These are phyloP conservation scores for Hippocampus comes DNA, from an alignment of 2,113 vertebrate genomes.

Conservation along the genomic window DNA sequence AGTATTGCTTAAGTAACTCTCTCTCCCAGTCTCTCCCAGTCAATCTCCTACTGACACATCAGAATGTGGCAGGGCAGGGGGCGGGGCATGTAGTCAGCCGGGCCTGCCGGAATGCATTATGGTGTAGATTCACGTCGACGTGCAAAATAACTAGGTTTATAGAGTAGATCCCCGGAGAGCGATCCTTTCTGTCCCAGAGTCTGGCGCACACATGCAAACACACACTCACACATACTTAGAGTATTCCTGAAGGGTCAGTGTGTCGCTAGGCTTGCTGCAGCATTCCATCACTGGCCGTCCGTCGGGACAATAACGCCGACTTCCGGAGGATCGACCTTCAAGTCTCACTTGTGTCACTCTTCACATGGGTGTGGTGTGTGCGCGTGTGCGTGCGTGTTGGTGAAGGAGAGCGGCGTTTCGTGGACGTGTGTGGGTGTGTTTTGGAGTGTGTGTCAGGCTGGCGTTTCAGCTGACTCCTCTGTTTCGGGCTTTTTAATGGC, in stretches of 20 bases:
- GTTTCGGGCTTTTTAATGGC: constrained; percentile 71
- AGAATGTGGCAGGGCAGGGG: constrained; percentile 25
- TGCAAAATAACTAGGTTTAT: constrained; percentile 67
- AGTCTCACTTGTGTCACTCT: constrained; percentile 64
- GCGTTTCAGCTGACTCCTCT: constrained; percentile 71
- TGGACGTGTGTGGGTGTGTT: constrained; percentile 26
- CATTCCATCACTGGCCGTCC: constrained; percentile 63
- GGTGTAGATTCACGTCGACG: constrained; percentile 50
- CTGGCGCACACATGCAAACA: constrained; percentile 26
- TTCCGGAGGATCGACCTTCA: constrained; percentile 71
- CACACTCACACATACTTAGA: constrained; percentile 34
- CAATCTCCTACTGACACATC: constrained; percentile 15
- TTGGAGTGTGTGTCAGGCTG: constrained; percentile 54
- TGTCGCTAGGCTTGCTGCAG: constrained; percentile 65
- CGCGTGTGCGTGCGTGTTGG: constrained; percentile 20
- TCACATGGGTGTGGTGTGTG: constrained; percentile 35
- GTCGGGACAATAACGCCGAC: constrained; percentile 60
- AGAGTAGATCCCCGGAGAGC: constrained; percentile 62
- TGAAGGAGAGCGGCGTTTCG: constrained; percentile 25
- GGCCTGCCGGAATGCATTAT: constrained; percentile 50
- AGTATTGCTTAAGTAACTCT: constrained; percentile 40
- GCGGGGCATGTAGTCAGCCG: constrained; percentile 21
- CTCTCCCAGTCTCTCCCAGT: constrained; percentile 21
- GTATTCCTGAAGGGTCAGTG: constrained; percentile 68
- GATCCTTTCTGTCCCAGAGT: constrained; percentile 53